phyloP scores from a whole-genome alignment of 1,140 invertebrate genomes.

The Penaeus vannamei region DNA sequence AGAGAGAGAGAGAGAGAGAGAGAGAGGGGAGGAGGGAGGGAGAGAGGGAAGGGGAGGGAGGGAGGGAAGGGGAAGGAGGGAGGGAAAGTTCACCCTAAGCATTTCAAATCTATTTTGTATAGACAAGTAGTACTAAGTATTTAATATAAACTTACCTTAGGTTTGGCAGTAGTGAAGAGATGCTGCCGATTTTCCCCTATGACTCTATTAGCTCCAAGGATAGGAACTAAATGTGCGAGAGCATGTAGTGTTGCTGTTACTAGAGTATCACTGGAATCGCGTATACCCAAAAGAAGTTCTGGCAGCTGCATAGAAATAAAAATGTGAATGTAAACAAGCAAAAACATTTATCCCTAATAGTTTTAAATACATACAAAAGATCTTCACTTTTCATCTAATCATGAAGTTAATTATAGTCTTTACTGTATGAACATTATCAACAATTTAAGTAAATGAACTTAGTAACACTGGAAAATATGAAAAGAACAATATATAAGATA shows the following conservation, averaged over 20 bases:
- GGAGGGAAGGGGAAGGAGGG: too few relatives aligned
- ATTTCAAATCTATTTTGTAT: too few relatives aligned
- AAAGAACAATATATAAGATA: too few relatives aligned
- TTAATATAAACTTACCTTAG: slow-evolving; percentile 69
- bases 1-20: too few relatives aligned
- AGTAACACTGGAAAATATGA: too few relatives aligned
- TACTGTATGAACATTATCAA: too few relatives aligned
- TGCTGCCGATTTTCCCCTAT: slow-evolving; percentile 85
- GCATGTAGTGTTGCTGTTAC: slow-evolving; percentile 84
- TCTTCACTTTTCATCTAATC: too few relatives aligned
- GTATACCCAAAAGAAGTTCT: slow-evolving; percentile 85
- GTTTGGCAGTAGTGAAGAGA: slow-evolving; percentile 86
- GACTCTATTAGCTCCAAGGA: slow-evolving; percentile 84
- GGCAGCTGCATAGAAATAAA: slow-evolving; percentile 36
- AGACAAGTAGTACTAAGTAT: neutral
- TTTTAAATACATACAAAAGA: neutral
- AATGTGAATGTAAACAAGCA: neutral
- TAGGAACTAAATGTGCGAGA: slow-evolving; percentile 85
- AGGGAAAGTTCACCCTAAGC: too few relatives aligned
- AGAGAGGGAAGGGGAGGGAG: too few relatives aligned
- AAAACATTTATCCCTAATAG: neutral
- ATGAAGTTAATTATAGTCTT: too few relatives aligned
- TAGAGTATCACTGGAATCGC: slow-evolving; percentile 84
- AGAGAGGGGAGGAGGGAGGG: too few relatives aligned
- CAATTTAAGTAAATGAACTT: too few relatives aligned